phyloP scores from a whole-genome alignment of 2,113 vertebrate species.

The Callaeas wilsoni region DNA sequence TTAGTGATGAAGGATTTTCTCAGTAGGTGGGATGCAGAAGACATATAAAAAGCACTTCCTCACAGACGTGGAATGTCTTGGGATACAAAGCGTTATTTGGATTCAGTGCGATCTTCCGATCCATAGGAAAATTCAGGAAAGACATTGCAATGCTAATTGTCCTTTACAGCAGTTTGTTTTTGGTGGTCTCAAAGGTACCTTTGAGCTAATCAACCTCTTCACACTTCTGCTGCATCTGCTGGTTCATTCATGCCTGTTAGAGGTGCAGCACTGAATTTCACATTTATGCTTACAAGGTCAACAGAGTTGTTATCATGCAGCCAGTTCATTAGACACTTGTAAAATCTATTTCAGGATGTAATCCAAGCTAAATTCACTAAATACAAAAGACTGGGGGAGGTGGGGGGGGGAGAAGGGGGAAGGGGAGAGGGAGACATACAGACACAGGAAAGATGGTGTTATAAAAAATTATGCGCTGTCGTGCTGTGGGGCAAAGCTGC shows the following conservation, averaged over 20 bases:
- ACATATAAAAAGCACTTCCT: not conserved
- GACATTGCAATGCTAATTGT: not conserved
- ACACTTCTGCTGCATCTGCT: conserved; percentile 13
- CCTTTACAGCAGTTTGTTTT: conserved; percentile 28
- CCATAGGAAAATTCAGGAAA: not conserved
- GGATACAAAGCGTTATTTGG: not conserved
- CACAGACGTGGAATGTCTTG: not conserved
- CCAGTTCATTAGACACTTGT: not conserved
- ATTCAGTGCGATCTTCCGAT: not conserved
- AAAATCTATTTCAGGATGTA: not conserved
- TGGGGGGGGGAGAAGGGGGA: too few species aligned
- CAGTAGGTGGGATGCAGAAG: not conserved
- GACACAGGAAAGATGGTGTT: not conserved
- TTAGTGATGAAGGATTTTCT: not conserved
- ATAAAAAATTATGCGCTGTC: not conserved
- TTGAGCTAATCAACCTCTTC: not conserved
- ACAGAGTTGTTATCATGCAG: not conserved
- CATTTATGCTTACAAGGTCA: not conserved
- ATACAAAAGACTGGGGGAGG: not conserved
- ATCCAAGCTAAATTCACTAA: not conserved
- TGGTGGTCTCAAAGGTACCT: conserved; percentile 26
- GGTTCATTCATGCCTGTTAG: not conserved
- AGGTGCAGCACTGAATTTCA: not conserved
- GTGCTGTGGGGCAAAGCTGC: not conserved
- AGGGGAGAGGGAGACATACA: not conserved